These are phyloP conservation scores for Philereme transversata DNA, from an alignment of 2,888 invertebrate genomes.

Conservation along the genomic window DNA sequence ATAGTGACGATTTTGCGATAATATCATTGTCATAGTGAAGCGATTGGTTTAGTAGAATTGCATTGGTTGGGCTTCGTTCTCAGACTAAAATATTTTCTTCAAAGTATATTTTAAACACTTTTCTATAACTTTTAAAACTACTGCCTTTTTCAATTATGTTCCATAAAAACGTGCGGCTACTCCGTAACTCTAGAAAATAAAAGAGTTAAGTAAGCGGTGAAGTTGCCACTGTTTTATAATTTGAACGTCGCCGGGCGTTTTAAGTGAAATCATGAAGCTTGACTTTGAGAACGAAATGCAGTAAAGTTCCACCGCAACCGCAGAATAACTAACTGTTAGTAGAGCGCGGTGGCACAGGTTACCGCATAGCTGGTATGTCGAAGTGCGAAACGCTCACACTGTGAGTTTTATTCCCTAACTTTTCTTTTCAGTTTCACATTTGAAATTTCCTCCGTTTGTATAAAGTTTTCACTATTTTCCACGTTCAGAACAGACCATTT, in stretches of 20 bases:
- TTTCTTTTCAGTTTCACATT: constrained; percentile 27
- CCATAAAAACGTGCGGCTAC: constrained; percentile 23
- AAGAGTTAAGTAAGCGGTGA: constrained; percentile 24
- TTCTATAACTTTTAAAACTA: constrained; percentile 16
- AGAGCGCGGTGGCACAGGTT: neutral
- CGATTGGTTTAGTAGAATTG: too few relatives aligned
- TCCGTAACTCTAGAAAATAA: constrained; percentile 18
- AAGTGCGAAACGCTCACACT: constrained; percentile 16
- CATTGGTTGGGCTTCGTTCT: too few relatives aligned
- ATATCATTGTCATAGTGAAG: too few relatives aligned
- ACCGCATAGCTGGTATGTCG: neutral
- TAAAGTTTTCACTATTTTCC: constrained; percentile 28
- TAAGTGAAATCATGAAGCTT: constrained; percentile 46
- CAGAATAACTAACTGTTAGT: constrained; percentile 5
- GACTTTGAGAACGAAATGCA: constrained; percentile 44
- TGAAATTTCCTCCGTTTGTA: constrained; percentile 27
- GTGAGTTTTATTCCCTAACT: constrained; percentile 24
- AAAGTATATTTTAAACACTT: constrained; percentile 4
- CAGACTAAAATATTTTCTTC: too few relatives aligned
- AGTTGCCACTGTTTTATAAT: constrained; percentile 34
- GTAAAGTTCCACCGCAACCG: neutral
- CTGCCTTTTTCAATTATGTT: constrained; percentile 15
- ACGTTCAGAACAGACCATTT: constrained; percentile 16
- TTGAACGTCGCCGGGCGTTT: constrained; percentile 38
- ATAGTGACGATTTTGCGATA: too few relatives aligned